phyloP scores from a whole-genome alignment of 2,113 vertebrate genomes.

The human region DNA sequence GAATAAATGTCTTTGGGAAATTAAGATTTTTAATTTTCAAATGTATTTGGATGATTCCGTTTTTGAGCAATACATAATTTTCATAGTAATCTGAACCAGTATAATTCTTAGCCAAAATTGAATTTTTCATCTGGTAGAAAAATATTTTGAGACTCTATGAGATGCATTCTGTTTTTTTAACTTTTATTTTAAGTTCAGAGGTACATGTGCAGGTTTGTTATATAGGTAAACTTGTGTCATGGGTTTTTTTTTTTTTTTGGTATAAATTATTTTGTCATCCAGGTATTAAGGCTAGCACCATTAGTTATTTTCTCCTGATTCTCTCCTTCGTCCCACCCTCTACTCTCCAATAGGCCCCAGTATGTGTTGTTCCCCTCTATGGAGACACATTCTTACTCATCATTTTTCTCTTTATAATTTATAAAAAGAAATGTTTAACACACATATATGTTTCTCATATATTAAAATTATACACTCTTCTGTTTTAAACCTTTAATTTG shows the following conservation, averaged over 20 bases:
- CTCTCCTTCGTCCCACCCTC: too few relatives aligned
- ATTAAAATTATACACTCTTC: not conserved
- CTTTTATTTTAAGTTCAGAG: too few relatives aligned
- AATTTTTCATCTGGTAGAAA: constrained; percentile 21
- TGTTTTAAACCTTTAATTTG: constrained; percentile 25
- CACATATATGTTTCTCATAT: not conserved
- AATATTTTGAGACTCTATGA: not conserved
- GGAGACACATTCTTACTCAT: not conserved
- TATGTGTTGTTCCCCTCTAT: too few relatives aligned
- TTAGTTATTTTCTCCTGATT: too few relatives aligned
- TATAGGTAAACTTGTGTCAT: too few relatives aligned
- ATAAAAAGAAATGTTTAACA: not conserved
- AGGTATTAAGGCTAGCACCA: too few relatives aligned
- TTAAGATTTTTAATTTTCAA: constrained; percentile 7
- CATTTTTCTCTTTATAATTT: not conserved
- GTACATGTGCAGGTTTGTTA: too few relatives aligned
- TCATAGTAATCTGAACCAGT: not conserved
- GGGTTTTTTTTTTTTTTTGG: too few relatives aligned
- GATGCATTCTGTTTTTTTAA: not conserved
- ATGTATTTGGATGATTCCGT: not conserved
- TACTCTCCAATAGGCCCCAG: too few relatives aligned
- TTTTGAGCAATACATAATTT: not conserved
- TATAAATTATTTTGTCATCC: too few relatives aligned
- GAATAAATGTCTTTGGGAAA: not conserved
- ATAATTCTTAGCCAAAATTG: not conserved